Evolutionary conservation across 2,888 invertebrate species (phyloP), one percentile per base, ranked within the genome.

Genomic region (Acheta domesticus): DNA sequence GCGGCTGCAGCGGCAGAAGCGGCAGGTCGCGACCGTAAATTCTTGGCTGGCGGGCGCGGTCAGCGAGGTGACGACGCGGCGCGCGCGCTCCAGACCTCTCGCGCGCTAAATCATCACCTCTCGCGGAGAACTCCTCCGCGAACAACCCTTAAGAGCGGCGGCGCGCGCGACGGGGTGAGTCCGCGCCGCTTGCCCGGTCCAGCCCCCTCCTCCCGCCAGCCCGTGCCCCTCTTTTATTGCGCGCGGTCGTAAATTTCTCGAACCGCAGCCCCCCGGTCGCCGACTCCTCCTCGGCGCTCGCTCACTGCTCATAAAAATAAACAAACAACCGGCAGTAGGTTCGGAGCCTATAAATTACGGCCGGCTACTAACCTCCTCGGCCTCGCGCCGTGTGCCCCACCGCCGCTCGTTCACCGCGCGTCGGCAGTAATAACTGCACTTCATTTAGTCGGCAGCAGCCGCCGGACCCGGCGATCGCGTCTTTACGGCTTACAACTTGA

Each of bases 261-360:
- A 62, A 62, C 62, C 62, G 62, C 62, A 62, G 62, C 62, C 62
- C 62, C 62, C 62, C 62, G 62, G 16, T 62, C 62, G 62, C 62
- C n/a, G 62, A 36, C 36, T 36, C 11, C 62, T 14, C 62, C 62
- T 19, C 14, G 14, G 62, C 62, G 62, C 62, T 62, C 14, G n/a
- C 62, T 62, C 62, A 62, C 62, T 62, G 16, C 62, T 62, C 62
- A 62, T 62, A 62, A 62, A 62, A 62, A 62, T 62, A 62, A 62
- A 62, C 62, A 62, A 62, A 62, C 62, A 62, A 62, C 16, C 62
- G 62, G 62, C 62, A n/a, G 62, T 19, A 62, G 62, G 62, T 62
- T 62, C 62, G 62, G 62, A 62, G 62, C 62, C 62, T 62, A 62
- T 62, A 62, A 62, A 62, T 62, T 62, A 62, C 62, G n/a, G 62